phyloP scores from a whole-genome alignment of 2,797 vertebrate genomes.

The Enteromius treurensis region DNA sequence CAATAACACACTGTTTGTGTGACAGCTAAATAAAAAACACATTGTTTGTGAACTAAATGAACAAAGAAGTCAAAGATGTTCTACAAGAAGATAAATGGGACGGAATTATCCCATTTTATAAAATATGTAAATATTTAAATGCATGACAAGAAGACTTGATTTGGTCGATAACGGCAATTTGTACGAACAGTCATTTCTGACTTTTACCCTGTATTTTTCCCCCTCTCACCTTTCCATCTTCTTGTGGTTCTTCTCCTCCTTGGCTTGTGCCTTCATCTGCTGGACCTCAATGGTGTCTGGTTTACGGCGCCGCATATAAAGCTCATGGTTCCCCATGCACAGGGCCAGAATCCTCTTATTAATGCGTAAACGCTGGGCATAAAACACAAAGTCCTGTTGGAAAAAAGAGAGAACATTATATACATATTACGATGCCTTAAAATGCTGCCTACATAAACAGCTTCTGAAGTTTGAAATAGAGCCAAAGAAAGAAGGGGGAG shows the following conservation, averaged over 20 bases:
- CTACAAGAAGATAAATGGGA: background rate
- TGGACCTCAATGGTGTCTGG: constrained; percentile 97
- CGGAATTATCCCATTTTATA: background rate
- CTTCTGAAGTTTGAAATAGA: background rate
- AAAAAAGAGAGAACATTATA: background rate
- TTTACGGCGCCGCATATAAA: constrained; percentile 96
- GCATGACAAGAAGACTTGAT: background rate
- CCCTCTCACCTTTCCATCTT: constrained; percentile 92
- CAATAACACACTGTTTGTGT: background rate
- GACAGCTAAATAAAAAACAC: background rate
- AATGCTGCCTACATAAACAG: background rate
- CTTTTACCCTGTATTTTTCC: background rate
- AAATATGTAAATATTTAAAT: background rate
- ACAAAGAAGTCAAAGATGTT: background rate
- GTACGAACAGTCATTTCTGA: no score
- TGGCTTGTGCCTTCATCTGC: constrained; percentile 97
- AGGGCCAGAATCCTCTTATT: constrained; percentile 95
- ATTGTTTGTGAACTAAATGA: background rate
- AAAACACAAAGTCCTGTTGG: constrained; percentile 93
- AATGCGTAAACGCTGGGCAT: constrained; percentile 93
- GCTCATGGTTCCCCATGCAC: constrained; percentile 98
- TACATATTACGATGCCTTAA: background rate
- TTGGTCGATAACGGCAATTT: background rate
- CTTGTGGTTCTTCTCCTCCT: constrained; percentile 96
- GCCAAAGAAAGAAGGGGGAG: background rate